Percentiles rank a stretch among this genome's conserved stretches.
phyloP scores from a whole-genome alignment of 2,113 vertebrate genomes.

The Dipodomys merriami region DNA sequence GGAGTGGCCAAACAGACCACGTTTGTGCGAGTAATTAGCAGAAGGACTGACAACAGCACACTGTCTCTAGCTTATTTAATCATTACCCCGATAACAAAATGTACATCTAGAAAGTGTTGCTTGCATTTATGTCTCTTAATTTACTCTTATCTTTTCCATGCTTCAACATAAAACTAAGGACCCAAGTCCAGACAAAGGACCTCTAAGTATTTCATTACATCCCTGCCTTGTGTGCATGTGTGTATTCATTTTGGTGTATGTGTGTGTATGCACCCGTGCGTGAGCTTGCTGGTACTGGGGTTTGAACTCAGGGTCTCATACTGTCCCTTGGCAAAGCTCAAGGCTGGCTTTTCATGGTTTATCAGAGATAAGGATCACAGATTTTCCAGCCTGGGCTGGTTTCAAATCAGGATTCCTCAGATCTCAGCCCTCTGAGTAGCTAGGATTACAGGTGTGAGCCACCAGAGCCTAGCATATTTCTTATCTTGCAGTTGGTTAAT shows the following conservation, averaged over 20 bases:
- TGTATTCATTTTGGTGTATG: neutral
- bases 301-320: too few relatives aligned
- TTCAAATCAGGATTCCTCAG: too few relatives aligned
- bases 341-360: too few relatives aligned
- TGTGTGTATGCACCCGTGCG: too few relatives aligned
- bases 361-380: too few relatives aligned
- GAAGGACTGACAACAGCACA: neutral
- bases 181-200: neutral
- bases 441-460: too few relatives aligned
- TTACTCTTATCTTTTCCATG: neutral
- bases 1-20: neutral
- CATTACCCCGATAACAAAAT: constrained; percentile 2
- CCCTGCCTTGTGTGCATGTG: too few relatives aligned
- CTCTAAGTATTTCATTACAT: neutral
- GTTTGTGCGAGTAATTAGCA: neutral
- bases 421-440: too few relatives aligned
- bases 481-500: neutral
- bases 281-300: too few relatives aligned
- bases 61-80: neutral
- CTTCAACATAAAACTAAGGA: neutral
- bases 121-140: neutral
- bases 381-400: too few relatives aligned
- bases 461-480: neutral
- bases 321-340: too few relatives aligned
- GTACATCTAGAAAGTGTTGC: too few relatives aligned